phyloP scores from a whole-genome alignment of 2,113 vertebrate genomes.

The Pollimyrus isidori region DNA sequence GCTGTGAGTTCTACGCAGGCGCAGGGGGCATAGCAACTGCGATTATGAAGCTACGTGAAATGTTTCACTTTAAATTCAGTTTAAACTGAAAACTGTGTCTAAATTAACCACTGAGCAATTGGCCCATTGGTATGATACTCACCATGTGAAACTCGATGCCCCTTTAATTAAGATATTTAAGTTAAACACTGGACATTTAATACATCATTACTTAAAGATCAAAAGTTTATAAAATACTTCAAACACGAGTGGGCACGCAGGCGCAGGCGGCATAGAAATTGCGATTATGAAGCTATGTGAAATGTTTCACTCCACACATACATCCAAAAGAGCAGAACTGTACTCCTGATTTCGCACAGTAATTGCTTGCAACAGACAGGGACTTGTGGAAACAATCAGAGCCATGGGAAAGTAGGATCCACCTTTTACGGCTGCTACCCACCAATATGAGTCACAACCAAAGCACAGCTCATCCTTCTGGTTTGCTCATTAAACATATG shows the following conservation, averaged over 20 bases:
- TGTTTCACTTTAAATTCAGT: not conserved
- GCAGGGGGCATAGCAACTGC: not conserved
- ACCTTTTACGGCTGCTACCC: not conserved
- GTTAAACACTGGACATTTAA: no score
- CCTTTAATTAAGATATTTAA: not conserved
- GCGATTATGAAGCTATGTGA: not conserved
- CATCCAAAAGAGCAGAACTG: not conserved
- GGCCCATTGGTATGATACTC: not conserved
- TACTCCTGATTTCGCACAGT: not conserved
- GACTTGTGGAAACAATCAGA: not conserved
- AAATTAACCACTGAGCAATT: not conserved
- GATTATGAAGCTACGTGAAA: not conserved
- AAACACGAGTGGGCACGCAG: no score
- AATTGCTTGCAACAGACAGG: not conserved
- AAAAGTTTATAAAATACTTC: no score
- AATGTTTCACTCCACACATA: not conserved
- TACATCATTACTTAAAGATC: no score
- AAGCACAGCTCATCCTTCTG: not conserved
- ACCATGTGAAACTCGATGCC: not conserved
- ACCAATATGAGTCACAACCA: not conserved
- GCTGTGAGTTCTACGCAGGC: not conserved
- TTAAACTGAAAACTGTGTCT: not conserved
- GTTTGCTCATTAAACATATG: not conserved
- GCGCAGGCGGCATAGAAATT: not conserved
- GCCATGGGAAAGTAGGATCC: not conserved